Percentiles rank a stretch among this genome's conserved stretches.
Conservation (phyloP, 2,888 invertebrate genomes). For the Monoplex corrugatus region DNA sequence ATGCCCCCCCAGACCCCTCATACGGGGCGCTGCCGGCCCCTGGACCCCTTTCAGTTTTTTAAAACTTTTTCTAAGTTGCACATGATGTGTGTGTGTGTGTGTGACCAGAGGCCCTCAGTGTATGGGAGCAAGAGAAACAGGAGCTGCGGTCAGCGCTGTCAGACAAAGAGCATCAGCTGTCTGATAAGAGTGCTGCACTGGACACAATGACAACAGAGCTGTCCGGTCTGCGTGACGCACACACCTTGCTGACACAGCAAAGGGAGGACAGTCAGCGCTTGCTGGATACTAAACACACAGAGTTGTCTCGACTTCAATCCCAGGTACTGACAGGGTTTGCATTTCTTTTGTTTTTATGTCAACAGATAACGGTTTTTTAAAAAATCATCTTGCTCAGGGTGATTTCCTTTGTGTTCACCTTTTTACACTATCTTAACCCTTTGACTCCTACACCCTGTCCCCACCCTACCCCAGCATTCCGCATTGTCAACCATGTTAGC, state of each 20-base stretch:
- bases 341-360: too few species aligned
- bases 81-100: too few species aligned
- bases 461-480: too few species aligned
- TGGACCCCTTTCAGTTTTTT: too few species aligned
- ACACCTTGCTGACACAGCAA: constrained; percentile 40
- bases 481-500: too few species aligned
- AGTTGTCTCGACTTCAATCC: background rate
- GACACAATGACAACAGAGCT: constrained; percentile 27
- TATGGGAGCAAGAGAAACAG: constrained; percentile 21
- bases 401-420: background rate
- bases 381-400: background rate
- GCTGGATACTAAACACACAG: background rate
- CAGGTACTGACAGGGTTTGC: too few species aligned
- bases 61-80: too few species aligned
- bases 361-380: too few species aligned
- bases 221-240: constrained; percentile 5
- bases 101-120: background rate
- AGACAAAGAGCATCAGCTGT: constrained; percentile 40
- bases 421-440: too few species aligned
- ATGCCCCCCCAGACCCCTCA: too few species aligned
- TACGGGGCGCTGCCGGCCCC: too few species aligned
- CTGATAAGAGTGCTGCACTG: constrained; percentile 25
- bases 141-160: constrained; percentile 37
- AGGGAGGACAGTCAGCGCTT: constrained; percentile 27
- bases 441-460: too few species aligned